Conservation (phyloP, 2,888 invertebrate species). For the Scaptomyza polygonia region DNA sequence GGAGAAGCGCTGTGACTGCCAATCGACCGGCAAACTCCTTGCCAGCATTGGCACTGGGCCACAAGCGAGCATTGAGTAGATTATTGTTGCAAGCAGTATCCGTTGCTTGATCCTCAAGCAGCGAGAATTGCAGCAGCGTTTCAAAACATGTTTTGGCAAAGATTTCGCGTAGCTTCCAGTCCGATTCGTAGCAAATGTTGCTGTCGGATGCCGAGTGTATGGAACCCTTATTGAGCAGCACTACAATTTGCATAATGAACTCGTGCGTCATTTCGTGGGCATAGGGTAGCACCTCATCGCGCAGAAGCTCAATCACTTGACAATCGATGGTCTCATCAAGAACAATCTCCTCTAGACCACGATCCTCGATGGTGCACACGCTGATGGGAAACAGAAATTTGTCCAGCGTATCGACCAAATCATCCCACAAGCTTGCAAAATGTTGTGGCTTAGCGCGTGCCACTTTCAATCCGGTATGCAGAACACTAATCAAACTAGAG, state of each 20-base stretch:
- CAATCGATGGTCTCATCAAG: slow-evolving; percentile 92
- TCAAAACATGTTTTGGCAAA: slow-evolving; percentile 98
- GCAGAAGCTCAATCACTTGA: slow-evolving; percentile 91
- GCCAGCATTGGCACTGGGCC: slow-evolving; percentile 49
- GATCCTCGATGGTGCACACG: slow-evolving; percentile 85
- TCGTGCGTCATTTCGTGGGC: slow-evolving; percentile 91
- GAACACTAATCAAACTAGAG: slow-evolving; percentile 89
- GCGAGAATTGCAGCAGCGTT: slow-evolving; percentile 96
- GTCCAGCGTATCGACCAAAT: slow-evolving; percentile 93
- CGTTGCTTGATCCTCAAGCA: slow-evolving; percentile 87
- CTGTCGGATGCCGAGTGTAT: slow-evolving; percentile 90
- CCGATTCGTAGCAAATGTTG: slow-evolving; percentile 89
- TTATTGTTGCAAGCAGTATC: slow-evolving; percentile 85
- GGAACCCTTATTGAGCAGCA: slow-evolving; percentile 93
- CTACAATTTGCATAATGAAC: slow-evolving; percentile 92
- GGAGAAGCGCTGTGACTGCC: slow-evolving; percentile 95
- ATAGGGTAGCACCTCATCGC: slow-evolving; percentile 92
- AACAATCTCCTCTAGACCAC: slow-evolving; percentile 87
- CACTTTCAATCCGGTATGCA: slow-evolving; percentile 94
- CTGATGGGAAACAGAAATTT: slow-evolving; percentile 95
- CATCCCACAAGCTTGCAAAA: slow-evolving; percentile 93
- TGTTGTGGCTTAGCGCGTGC: slow-evolving; percentile 91
- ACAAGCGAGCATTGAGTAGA: slow-evolving; percentile 76
- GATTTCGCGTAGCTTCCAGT: slow-evolving; percentile 94
- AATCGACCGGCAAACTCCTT: slow-evolving; percentile 89